Conservation (phyloP, 2,113 vertebrate genomes). For the Orthonyx spaldingii region DNA sequence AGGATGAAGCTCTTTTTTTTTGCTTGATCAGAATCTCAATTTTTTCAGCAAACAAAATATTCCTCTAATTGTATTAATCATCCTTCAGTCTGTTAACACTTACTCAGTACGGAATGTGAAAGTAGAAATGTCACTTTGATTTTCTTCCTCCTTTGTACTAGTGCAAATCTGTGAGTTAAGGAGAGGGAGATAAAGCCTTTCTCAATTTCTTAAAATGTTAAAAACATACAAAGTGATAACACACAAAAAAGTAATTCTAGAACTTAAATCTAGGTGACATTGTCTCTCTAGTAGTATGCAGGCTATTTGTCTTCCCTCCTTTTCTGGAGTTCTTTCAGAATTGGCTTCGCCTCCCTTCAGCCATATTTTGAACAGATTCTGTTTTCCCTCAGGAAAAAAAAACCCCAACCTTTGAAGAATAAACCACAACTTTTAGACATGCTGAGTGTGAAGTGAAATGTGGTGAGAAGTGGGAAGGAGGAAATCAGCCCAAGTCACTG, state of each 20-base stretch:
- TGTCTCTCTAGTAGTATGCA: neutral
- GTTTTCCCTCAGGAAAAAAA: neutral
- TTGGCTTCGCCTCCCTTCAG: neutral
- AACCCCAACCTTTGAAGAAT: neutral
- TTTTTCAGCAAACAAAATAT: neutral
- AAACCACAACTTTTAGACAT: neutral
- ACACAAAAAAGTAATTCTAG: neutral
- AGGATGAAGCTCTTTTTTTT: neutral
- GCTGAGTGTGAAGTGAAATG: neutral
- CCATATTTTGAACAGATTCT: neutral
- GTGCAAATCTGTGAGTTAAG: neutral
- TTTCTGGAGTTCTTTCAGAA: neutral
- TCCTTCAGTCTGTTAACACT: neutral
- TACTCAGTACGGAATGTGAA: neutral
- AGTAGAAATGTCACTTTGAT: neutral
- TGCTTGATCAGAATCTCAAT: neutral
- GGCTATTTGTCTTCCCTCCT: neutral
- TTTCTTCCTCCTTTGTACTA: neutral
- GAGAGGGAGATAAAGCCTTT: neutral
- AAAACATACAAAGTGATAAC: neutral
- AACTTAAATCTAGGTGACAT: neutral
- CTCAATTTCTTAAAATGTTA: neutral
- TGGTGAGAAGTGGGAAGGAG: neutral
- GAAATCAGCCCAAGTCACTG: neutral
- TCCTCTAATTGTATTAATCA: neutral